phyloP scores from a whole-genome alignment of 2,888 invertebrate species.

The Oscheius myriophilus region DNA sequence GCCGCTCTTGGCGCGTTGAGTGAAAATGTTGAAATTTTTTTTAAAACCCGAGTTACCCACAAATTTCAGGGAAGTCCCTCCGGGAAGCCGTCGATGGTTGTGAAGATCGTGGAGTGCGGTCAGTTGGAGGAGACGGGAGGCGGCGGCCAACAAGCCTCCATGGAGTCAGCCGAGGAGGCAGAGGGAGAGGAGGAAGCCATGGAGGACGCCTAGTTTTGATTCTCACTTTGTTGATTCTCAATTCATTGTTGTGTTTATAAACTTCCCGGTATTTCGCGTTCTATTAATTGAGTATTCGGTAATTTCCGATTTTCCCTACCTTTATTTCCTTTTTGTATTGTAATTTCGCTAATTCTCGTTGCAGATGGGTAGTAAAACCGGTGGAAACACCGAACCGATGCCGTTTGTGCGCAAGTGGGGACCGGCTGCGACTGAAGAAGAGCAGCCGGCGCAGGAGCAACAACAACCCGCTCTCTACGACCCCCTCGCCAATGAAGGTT shows the following conservation, averaged over 20 bases:
- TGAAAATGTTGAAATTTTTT: no score
- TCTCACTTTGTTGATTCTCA: conserved; percentile 19
- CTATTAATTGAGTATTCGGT: neutral
- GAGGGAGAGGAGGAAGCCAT: conserved; percentile 31
- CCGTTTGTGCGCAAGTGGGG: conserved; percentile 68
- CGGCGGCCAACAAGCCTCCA: conserved; percentile 2
- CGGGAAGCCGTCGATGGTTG: conserved; percentile 67
- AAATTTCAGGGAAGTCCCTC: conserved; percentile 60
- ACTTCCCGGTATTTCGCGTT: conserved; percentile 12
- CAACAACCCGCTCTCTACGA: neutral
- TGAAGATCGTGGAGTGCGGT: conserved; percentile 64
- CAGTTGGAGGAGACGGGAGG: conserved; percentile 41
- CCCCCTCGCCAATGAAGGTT: conserved; percentile 16
- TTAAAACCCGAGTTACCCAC: no score
- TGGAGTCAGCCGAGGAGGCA: conserved; percentile 17
- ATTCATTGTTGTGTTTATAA: conserved; percentile 17
- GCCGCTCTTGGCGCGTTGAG: no score
- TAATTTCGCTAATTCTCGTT: neutral
- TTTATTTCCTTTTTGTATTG: neutral
- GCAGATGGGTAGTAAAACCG: conserved; percentile 51
- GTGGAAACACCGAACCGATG: conserved; percentile 68
- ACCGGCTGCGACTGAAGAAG: conserved; percentile 25
- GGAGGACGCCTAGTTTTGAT: conserved; percentile 27
- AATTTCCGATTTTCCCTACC: neutral
- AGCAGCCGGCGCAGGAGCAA: neutral